A percentile compares a stretch with the other conserved stretches of the same genome.
Conservation (phyloP, 2,888 invertebrate genomes). For the Andrena praecox region DNA sequence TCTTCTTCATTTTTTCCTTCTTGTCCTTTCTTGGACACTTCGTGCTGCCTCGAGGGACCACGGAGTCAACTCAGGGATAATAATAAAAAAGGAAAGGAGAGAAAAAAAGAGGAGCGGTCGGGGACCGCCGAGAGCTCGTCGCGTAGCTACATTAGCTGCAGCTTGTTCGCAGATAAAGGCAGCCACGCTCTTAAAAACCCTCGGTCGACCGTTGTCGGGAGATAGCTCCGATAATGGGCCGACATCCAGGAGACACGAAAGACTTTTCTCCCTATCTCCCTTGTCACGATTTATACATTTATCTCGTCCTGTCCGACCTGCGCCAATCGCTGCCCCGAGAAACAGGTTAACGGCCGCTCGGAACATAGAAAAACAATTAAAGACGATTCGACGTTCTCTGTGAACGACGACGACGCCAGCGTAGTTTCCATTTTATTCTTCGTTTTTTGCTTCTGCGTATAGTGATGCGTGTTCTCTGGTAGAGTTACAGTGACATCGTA, state of each 20-base stretch:
- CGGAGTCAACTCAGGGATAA: constrained; percentile 47
- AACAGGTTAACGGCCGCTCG: constrained; percentile 51
- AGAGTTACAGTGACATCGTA: too few relatives aligned
- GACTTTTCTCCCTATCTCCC: constrained; percentile 71
- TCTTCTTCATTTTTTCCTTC: background rate
- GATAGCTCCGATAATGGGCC: constrained; percentile 80
- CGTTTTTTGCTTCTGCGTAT: background rate
- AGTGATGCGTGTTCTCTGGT: background rate
- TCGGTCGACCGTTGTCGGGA: constrained; percentile 74
- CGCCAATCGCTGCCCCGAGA: constrained; percentile 55
- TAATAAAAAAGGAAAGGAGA: constrained; percentile 52
- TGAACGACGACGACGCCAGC: background rate
- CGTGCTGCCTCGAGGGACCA: constrained; percentile 36
- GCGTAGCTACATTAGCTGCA: constrained; percentile 80
- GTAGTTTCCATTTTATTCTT: constrained; percentile 14
- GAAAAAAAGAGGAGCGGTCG: constrained; percentile 29
- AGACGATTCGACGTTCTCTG: constrained; percentile 22
- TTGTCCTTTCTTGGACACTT: constrained; percentile 35
- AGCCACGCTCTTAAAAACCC: constrained; percentile 76
- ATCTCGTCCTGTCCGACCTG: constrained; percentile 48
- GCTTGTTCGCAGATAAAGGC: constrained; percentile 79
- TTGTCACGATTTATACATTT: constrained; percentile 58
- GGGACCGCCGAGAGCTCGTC: constrained; percentile 62
- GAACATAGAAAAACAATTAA: constrained; percentile 59
- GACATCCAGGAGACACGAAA: constrained; percentile 73